Percentiles rank a stretch among this genome's conserved stretches.
phyloP scores from a whole-genome alignment of 1,140 invertebrate species.

The Scaptomyza montana region DNA sequence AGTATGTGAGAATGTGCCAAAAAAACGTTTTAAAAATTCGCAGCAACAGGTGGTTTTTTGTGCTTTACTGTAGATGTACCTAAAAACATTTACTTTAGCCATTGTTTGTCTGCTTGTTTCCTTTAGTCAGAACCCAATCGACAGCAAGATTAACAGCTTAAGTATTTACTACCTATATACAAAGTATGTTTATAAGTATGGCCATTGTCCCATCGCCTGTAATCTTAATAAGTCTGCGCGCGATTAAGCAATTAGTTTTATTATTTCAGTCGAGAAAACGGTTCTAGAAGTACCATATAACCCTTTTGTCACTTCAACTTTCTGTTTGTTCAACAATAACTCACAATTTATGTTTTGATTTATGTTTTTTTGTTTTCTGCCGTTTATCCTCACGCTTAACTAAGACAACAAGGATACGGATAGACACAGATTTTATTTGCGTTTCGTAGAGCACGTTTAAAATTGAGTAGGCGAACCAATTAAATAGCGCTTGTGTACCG shows the following conservation, averaged over 20 bases:
- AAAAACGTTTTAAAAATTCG: background rate
- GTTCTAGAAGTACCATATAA: background rate
- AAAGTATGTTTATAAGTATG: background rate
- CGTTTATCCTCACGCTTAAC: conserved; percentile 6
- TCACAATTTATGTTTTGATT: conserved; percentile 8
- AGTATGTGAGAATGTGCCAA: background rate
- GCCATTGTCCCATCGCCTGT: conserved; percentile 23
- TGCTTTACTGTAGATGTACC: background rate
- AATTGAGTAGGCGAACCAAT: conserved; percentile 10
- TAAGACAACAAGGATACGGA: conserved; percentile 5
- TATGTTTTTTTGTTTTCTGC: background rate
- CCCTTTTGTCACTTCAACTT: conserved; percentile 6
- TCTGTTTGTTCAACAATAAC: conserved; percentile 17
- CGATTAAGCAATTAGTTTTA: conserved; percentile 51
- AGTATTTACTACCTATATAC: conserved; percentile 22
- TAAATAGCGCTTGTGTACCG: conserved; percentile 59
- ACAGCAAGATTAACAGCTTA: conserved; percentile 25
- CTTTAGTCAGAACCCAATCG: conserved; percentile 6
- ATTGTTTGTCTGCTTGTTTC: conserved; percentile 12
- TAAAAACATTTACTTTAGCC: conserved; percentile 13
- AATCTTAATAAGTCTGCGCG: conserved; percentile 60
- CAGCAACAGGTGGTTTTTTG: background rate
- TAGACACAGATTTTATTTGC: conserved; percentile 9
- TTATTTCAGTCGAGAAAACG: background rate
- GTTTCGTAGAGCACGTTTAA: conserved; percentile 9